Base-by-base conservation (phyloP, 2,888 invertebrate genomes). In the Chymomyza fuscimana region DNA sequence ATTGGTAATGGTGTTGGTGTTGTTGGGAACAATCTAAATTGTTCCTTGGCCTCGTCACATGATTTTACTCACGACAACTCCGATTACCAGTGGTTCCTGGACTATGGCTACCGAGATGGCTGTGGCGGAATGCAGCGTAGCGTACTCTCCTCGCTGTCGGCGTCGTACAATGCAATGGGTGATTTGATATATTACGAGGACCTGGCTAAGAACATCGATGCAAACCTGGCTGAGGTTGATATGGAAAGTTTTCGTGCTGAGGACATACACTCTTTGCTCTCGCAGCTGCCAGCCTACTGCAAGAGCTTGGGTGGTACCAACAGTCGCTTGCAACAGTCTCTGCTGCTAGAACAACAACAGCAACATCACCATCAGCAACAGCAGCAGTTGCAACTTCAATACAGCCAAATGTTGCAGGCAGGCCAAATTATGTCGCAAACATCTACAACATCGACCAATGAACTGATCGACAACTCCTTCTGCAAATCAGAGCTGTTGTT, bases 201-300 rank as follows among this genome's bases (percentile, higher is more conserved):
- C 90, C 93, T 97, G 89, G 95, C 97, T 52, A 94, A 96, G 90
- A 97, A 97, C 91, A 94, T 97, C 92, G 97, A 98, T 92, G 97
- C 97, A 74, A 97, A 97, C 92, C 94, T 98, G 88, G 98, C 98
- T 56, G 97, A 98, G 92, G 97, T 97, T 69, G 98, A 98, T 92
- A 98, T 98, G 96, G 97, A 98, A 92, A 96, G 97, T 91, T 97
- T 97, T 92, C 94, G 96, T 81, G 96, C 97, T 25, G 96, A 97
- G 92, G 97, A 98, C 90, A 97, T 98, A 85, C 96, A 97, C 90
- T 96, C 96, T 79, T 93, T 97, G 87, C 94, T 97, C 76, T 95
- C 96, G 79, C 92, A 94, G 94, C 93, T 95, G 94, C 93, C 96
- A 94, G 93, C 95, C 94, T 90, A 95, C 94, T 95, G 95, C 94